Percentiles rank a stretch among this genome's conserved stretches.
Evolutionary conservation across 2,797 vertebrate genomes (phyloP).

Genomic region (Lindbergichthys nudifrons): DNA sequence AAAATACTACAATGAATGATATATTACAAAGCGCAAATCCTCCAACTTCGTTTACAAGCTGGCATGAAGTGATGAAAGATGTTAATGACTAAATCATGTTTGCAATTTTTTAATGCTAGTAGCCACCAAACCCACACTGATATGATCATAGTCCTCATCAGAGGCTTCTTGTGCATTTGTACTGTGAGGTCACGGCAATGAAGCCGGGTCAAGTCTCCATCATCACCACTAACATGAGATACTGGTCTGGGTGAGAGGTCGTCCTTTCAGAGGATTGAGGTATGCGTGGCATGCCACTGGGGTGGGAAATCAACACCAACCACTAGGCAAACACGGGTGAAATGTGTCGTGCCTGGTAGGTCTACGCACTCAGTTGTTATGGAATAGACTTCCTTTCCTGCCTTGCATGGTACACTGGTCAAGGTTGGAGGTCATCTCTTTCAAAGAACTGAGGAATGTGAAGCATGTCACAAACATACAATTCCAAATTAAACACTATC

Average conservation of each 20-base stretch:
- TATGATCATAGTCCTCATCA: slow-evolving; percentile 26
- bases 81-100: slow-evolving; percentile 1
- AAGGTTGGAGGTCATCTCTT: slow-evolving; percentile 74
- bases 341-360: slow-evolving; percentile 42
- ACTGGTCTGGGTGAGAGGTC: slow-evolving; percentile 70
- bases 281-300: slow-evolving; percentile 68
- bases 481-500: slow-evolving; percentile 43
- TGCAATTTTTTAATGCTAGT: slow-evolving; percentile 12
- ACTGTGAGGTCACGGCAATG: slow-evolving; percentile 53
- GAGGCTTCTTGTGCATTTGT: slow-evolving; percentile 32
- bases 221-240: slow-evolving; percentile 57
- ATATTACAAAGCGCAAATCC: slow-evolving; percentile 42
- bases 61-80: slow-evolving; percentile 25
- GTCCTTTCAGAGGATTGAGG: slow-evolving; percentile 56
- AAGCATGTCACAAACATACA: slow-evolving; percentile 59
- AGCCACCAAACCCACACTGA: slow-evolving; percentile 17
- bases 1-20: slow-evolving; percentile 46
- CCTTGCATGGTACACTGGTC: slow-evolving; percentile 64
- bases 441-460: slow-evolving; percentile 73
- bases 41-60: slow-evolving; percentile 9
- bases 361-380: slow-evolving; percentile 55
- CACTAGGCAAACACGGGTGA: slow-evolving; percentile 46
- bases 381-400: slow-evolving; percentile 68
- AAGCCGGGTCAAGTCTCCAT: slow-evolving; percentile 64
- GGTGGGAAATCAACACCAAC: slow-evolving; percentile 64